A percentile compares a stretch with the other conserved stretches of the same genome.
phyloP scores from a whole-genome alignment of 2,797 vertebrate species.

The Acanthornis magna region DNA sequence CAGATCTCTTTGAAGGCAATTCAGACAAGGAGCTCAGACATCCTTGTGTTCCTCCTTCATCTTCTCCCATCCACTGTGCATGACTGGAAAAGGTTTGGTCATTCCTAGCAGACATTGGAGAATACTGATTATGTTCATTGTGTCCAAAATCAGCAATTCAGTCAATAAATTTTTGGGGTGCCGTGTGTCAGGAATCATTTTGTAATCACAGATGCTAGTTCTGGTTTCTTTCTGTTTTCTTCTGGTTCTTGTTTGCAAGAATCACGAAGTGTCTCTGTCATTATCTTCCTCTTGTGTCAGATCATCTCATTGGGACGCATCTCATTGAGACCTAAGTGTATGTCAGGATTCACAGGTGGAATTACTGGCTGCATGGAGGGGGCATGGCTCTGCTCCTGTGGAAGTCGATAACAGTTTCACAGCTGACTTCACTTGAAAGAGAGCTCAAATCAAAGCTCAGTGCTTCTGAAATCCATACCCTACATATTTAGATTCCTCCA shows the following conservation, averaged over 20 bases:
- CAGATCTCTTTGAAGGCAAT: not conserved
- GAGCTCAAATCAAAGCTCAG: not conserved
- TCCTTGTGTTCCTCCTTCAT: not conserved
- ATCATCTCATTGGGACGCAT: not conserved
- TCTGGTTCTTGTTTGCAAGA: not conserved
- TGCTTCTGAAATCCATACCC: not conserved
- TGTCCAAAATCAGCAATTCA: not conserved
- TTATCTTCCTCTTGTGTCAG: not conserved
- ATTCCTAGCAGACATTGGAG: not conserved
- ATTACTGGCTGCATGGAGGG: not conserved
- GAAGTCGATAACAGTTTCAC: not conserved
- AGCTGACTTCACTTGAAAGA: not conserved
- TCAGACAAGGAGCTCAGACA: not conserved
- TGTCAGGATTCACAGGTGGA: not conserved
- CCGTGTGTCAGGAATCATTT: not conserved
- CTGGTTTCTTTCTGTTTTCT: not conserved
- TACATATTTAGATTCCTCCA: conserved; percentile 1
- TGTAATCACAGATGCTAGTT: not conserved
- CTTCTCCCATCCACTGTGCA: not conserved
- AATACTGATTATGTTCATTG: not conserved
- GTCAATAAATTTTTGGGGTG: not conserved
- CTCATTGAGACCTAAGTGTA: not conserved
- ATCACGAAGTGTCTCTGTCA: not conserved
- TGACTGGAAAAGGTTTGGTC: not conserved
- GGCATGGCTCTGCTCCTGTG: not conserved